Evolutionary conservation across 2,888 invertebrate genomes (phyloP).

Genomic region (Anodontia alba): DNA sequence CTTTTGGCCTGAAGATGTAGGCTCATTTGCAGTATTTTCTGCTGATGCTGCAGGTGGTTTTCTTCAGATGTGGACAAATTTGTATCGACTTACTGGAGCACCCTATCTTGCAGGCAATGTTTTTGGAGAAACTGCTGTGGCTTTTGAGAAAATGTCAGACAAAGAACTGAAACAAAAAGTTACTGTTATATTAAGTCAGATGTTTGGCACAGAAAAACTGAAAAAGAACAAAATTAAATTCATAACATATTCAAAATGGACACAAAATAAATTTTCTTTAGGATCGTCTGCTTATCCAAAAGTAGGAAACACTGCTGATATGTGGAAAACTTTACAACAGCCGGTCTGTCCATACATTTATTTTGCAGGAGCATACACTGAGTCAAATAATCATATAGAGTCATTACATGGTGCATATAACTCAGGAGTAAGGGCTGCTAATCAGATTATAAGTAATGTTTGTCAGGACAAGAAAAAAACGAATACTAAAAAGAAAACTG

Average conservation of each 20-base stretch:
- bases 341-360: conserved; percentile 77
- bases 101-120: conserved; percentile 69
- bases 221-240: conserved; percentile 61
- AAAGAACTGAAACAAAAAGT: conserved; percentile 65
- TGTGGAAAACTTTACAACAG: conserved; percentile 65
- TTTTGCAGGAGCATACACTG: conserved; percentile 77
- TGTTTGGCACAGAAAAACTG: conserved; percentile 72
- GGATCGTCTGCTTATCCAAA: conserved; percentile 70
- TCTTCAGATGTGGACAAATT: conserved; percentile 76
- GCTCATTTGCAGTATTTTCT: conserved; percentile 69
- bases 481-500: conserved; percentile 27
- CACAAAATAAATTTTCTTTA: conserved; percentile 59
- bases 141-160: conserved; percentile 68
- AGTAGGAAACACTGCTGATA: conserved; percentile 63
- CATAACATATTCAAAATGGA: conserved; percentile 74
- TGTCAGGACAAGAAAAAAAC: conserved; percentile 42
- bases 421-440: conserved; percentile 70
- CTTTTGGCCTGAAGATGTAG: conserved; percentile 78
- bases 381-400: conserved; percentile 61
- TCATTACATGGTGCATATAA: conserved; percentile 75
- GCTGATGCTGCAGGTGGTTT: conserved; percentile 63
- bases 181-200: conserved; percentile 59
- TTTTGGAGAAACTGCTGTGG: conserved; percentile 60
- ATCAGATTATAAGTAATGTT: conserved; percentile 60
- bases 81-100: conserved; percentile 62